Percentiles rank a stretch among this genome's conserved stretches.
Conservation (phyloP, 35 echinoderm and acorn worm species). For the Nesometra sesokonis region DNA sequence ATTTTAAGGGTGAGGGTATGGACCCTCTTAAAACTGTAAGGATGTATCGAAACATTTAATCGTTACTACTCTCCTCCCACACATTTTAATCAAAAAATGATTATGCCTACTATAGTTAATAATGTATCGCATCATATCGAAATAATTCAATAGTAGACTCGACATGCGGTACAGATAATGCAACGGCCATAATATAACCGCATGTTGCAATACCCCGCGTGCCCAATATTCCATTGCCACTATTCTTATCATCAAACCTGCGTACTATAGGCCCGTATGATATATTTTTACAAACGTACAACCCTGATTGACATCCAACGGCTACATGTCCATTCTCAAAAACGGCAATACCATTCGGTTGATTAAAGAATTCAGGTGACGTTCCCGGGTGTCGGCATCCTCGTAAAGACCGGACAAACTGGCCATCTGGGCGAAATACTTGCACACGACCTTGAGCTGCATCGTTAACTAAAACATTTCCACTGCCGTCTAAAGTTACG, state of each 20-base stretch:
- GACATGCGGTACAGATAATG: neutral
- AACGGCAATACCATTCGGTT: neutral
- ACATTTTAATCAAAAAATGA: too few species aligned
- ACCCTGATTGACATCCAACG: neutral
- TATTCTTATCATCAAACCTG: neutral
- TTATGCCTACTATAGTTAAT: too few species aligned
- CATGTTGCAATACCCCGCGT: neutral
- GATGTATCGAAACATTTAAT: too few species aligned
- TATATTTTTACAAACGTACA: neutral
- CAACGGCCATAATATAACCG: neutral
- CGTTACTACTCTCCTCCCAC: too few species aligned
- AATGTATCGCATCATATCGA: neutral
- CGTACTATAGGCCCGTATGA: neutral
- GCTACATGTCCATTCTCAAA: neutral
- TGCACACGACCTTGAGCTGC: neutral
- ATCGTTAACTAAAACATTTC: neutral
- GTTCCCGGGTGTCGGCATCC: neutral
- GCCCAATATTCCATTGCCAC: neutral
- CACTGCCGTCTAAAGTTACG: neutral
- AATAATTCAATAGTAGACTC: neutral
- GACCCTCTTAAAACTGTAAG: too few species aligned
- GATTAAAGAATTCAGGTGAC: neutral
- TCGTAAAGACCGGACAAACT: neutral
- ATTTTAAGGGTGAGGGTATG: too few species aligned
- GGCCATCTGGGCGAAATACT: neutral